Conservation (phyloP, 1,140 invertebrate species). For the Drosophila bipectinata region DNA sequence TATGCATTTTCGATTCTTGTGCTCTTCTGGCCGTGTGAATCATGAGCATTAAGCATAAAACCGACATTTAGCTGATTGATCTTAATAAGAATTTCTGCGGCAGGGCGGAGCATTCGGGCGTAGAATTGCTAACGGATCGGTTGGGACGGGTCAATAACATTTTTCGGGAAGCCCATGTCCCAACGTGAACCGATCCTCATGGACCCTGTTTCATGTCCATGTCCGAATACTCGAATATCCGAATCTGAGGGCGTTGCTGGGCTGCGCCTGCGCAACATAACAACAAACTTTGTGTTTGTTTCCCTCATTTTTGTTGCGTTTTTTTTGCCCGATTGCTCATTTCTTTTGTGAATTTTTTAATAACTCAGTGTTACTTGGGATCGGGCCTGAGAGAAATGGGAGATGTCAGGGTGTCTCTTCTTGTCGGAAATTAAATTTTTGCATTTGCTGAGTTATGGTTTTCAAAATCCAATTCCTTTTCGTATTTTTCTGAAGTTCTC, state of each 20-base stretch:
- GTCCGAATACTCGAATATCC: constrained; percentile 17
- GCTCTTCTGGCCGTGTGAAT: constrained; percentile 65
- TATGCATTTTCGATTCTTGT: constrained; percentile 63
- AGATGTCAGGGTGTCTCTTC: constrained; percentile 11
- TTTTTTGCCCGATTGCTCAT: constrained; percentile 21
- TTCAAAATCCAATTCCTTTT: background rate
- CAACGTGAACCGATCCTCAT: background rate
- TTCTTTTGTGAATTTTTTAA: constrained; percentile 51
- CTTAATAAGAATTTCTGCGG: constrained; percentile 75
- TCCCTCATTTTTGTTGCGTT: constrained; percentile 13
- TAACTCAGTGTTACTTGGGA: constrained; percentile 39
- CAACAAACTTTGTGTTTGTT: constrained; percentile 75
- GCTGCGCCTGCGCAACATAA: constrained; percentile 79
- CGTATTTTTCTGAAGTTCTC: background rate
- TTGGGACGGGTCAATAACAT: constrained; percentile 74
- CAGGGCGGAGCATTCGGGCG: constrained; percentile 16
- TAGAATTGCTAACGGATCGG: constrained; percentile 66
- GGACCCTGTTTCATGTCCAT: background rate
- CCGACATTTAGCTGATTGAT: constrained; percentile 82
- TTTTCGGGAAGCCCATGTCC: constrained; percentile 25
- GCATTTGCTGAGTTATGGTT: constrained; percentile 62
- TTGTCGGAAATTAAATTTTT: constrained; percentile 74
- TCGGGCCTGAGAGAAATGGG: background rate
- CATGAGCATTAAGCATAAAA: constrained; percentile 82
- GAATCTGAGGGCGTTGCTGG: constrained; percentile 67